phyloP scores from a whole-genome alignment of 2,888 invertebrate genomes.

The Drosophila cracens region DNA sequence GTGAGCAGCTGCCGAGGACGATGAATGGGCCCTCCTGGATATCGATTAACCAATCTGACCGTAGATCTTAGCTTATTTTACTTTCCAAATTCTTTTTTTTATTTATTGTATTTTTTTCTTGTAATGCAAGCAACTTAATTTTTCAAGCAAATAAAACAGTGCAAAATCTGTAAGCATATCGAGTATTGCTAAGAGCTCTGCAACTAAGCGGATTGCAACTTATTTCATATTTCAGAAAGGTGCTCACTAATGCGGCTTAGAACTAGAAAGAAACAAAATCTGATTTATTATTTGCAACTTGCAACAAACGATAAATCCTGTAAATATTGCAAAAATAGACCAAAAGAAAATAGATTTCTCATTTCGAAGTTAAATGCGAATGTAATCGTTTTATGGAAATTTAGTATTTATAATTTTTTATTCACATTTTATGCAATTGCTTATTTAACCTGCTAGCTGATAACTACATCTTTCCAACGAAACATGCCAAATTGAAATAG shows the following conservation, averaged over 20 bases:
- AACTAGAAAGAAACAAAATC: not conserved
- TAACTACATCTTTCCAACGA: not conserved
- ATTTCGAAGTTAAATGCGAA: not conserved
- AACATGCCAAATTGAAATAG: not conserved
- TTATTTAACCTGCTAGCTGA: not conserved
- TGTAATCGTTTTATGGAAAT: not conserved
- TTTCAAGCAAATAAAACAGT: constrained; percentile 23
- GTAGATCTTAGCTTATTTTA: not conserved
- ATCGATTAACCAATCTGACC: not conserved
- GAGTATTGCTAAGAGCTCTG: not conserved
- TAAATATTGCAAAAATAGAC: not conserved
- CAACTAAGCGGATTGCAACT: not conserved
- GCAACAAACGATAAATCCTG: not conserved
- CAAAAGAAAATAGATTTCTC: not conserved
- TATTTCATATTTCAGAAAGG: not conserved
- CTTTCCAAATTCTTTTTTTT: not conserved
- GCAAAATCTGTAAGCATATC: not conserved
- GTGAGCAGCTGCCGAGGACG: constrained; percentile 8
- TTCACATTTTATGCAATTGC: not conserved
- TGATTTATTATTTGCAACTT: not conserved
- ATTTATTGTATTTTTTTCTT: constrained; percentile 8
- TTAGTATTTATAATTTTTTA: not conserved
- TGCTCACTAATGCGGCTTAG: not conserved
- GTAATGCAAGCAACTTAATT: constrained; percentile 30
- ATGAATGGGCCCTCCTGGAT: not conserved